phyloP scores from a whole-genome alignment of 2,888 invertebrate genomes.

The Ophion costatus region DNA sequence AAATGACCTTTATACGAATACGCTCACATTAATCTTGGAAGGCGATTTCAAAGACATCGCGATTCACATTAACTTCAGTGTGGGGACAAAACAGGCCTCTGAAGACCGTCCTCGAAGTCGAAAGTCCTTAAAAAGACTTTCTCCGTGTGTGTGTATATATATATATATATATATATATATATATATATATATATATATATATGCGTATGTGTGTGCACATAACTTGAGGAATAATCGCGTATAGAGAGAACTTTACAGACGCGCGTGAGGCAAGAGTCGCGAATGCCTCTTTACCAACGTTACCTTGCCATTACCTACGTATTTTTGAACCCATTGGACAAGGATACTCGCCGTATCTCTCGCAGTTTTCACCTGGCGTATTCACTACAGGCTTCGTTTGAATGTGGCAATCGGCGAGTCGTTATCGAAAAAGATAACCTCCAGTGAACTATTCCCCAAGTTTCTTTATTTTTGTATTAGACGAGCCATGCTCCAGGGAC shows the following conservation, averaged over 20 bases:
- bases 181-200: not conserved
- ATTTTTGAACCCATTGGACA: conserved; percentile 55
- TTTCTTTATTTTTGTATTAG: too few relatives aligned
- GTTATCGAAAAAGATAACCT: not conserved
- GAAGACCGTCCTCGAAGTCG: not conserved
- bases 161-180: not conserved
- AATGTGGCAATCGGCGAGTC: not conserved
- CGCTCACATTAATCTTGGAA: not conserved
- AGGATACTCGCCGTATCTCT: conserved; percentile 42
- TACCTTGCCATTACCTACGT: conserved; percentile 53
- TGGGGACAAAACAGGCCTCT: not conserved
- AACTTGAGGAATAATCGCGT: conserved; percentile 39
- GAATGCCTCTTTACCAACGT: conserved; percentile 32
- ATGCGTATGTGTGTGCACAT: not conserved
- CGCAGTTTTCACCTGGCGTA: conserved; percentile 14
- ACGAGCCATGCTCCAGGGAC: too few relatives aligned
- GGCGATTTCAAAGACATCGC: not conserved
- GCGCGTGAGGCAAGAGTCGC: conserved; percentile 26
- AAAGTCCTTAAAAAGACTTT: not conserved
- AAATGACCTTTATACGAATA: not conserved
- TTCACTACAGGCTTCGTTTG: not conserved
- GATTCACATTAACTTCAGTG: not conserved
- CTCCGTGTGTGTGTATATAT: not conserved
- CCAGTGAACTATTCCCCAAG: not conserved
- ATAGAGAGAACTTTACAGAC: conserved; percentile 39